phyloP scores from a whole-genome alignment of 2,797 vertebrate species.

The Lagorchestes hirsutus region DNA sequence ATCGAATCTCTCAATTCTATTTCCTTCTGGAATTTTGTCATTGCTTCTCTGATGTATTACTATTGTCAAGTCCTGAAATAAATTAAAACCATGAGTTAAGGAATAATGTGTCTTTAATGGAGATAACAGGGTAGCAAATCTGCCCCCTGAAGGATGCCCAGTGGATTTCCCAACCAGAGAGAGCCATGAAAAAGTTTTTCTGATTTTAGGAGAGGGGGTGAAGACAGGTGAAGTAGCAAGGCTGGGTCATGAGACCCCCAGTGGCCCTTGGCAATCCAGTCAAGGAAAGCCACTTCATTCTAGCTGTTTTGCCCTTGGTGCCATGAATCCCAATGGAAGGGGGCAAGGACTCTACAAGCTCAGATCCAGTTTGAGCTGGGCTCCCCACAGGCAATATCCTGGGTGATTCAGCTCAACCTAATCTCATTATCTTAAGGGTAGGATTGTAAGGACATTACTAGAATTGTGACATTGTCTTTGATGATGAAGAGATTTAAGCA shows the following conservation, averaged over 20 bases:
- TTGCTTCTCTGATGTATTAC: not conserved
- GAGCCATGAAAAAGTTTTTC: not conserved
- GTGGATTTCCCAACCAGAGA: not conserved
- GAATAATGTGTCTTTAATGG: not conserved
- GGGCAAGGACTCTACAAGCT: not conserved
- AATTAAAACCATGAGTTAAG: not conserved
- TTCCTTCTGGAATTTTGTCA: not conserved
- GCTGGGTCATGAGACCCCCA: not conserved
- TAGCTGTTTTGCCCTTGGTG: not conserved
- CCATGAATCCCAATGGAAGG: not conserved
- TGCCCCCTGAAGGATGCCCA: not conserved
- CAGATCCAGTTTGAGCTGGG: not conserved
- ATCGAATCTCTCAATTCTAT: not conserved
- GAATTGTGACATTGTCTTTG: not conserved
- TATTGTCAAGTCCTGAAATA: not conserved
- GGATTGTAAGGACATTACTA: not conserved
- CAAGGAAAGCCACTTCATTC: not conserved
- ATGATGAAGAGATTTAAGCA: not conserved
- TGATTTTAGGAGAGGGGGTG: not conserved
- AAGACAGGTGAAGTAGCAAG: not conserved
- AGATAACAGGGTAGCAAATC: not conserved
- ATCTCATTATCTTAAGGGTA: not conserved
- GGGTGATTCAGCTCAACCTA: not conserved
- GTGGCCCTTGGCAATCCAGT: not conserved
- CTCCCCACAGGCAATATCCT: not conserved